Base-by-base conservation (phyloP, 2,888 invertebrate genomes). In the Cephus spinipes region DNA sequence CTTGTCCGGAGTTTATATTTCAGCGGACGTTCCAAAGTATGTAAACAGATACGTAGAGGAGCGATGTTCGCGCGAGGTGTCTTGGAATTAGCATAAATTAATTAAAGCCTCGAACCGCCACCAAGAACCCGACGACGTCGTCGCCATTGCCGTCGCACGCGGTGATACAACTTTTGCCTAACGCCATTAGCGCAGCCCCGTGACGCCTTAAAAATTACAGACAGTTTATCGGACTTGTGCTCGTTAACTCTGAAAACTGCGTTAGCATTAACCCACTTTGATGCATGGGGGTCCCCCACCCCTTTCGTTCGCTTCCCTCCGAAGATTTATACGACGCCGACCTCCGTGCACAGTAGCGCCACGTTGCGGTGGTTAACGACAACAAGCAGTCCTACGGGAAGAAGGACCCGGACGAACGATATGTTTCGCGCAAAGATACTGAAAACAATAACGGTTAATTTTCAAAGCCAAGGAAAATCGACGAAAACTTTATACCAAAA, bases 251-350 rank as follows among this genome's bases (percentile, higher is more conserved):
- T 80, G 80, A 80, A 81, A 83, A 82, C 81, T 80, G 81, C 79
- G 74, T 79, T 81, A 75, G 79, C 79, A 82, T 83, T 83, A 85
- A 83, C 83, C 81, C 79, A 83, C 77, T 81, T 83, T 35, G 76
- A 78, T 68, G 79, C 74, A 84, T 81, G 81, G 74, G 80, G 79
- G 79, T 76, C 77, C 80, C 83, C 78, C 78, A 81, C 80, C 73
- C 30, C 12, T 23, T 4, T 32, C 15, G 40, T 75, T 69, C 11
- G 36, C 30, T 78, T 68, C 36, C 73, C 55, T 9, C 55, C 9
- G 23, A 55, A 55, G 55, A 55, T 55, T 55, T 55, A 23, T 55
- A 55, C 23, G 55, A 55, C 55, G 55, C 23, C 55, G 55, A 15
- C 4, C 15, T 15, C 6, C 6, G 15, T 15, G 40, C 40, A 1